Conservation (phyloP, 23 tunicate genomes). For the Trididemnum clinides region DNA sequence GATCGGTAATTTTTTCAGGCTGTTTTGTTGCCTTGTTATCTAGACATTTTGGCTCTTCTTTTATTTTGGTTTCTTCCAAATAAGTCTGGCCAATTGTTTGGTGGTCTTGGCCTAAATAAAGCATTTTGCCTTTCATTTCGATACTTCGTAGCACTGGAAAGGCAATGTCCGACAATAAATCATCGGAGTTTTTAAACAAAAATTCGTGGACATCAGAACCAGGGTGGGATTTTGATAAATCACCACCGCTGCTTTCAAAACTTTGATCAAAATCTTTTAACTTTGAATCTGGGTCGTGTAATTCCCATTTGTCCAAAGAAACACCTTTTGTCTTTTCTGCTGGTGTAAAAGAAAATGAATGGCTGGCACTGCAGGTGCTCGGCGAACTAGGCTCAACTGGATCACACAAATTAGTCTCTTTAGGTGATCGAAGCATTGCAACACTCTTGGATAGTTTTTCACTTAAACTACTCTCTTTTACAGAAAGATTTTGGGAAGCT, state of each 20-base stretch:
- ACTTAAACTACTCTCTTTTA: not conserved
- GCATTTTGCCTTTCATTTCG: not conserved
- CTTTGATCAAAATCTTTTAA: slow-evolving; percentile 1
- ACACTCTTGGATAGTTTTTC: not conserved
- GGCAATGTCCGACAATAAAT: not conserved
- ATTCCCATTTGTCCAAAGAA: slow-evolving; percentile 25
- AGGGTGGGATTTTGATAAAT: not conserved
- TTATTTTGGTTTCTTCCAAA: no score
- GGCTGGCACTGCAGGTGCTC: no score
- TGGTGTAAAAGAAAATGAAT: no score
- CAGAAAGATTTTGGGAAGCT: not conserved
- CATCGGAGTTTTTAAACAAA: not conserved
- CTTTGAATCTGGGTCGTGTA: slow-evolving; percentile 7
- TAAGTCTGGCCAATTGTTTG: no score
- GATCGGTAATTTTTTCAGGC: no score
- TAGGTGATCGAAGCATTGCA: slow-evolving; percentile 17
- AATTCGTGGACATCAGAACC: not conserved
- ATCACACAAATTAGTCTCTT: slow-evolving; percentile 49
- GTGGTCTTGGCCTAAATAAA: no score
- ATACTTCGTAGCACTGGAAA: no score
- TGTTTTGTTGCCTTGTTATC: no score
- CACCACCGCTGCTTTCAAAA: not conserved
- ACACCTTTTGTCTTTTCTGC: no score
- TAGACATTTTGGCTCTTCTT: no score
- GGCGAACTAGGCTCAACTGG: no score